Conservation (phyloP, 2,888 invertebrate genomes). For the Proisotoma minuta region DNA sequence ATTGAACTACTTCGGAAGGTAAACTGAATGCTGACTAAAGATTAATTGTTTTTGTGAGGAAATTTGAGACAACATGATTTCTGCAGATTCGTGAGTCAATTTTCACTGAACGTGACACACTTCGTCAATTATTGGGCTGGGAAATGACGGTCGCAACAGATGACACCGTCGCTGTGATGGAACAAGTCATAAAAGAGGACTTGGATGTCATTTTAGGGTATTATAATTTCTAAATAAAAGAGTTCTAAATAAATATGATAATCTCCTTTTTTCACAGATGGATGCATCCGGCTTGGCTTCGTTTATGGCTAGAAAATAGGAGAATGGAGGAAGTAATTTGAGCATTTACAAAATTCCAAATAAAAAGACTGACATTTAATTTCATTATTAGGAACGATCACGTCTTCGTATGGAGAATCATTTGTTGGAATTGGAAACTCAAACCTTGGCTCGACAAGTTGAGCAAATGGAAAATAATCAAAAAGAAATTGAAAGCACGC, state of each 20-base stretch:
- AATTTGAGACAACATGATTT: neutral
- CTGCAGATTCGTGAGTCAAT: conserved; percentile 38
- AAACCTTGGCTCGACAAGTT: conserved; percentile 36
- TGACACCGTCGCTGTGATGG: conserved; percentile 39
- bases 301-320: conserved; percentile 39
- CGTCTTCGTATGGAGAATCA: conserved; percentile 40
- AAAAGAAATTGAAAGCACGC: conserved; percentile 30
- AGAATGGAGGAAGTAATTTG: conserved; percentile 33
- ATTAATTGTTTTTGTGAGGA: neutral
- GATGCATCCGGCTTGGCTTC: conserved; percentile 44
- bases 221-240: too few species aligned
- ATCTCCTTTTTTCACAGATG: too few species aligned
- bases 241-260: neutral
- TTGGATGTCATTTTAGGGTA: conserved; percentile 39
- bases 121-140: conserved; percentile 38
- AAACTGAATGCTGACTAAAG: neutral
- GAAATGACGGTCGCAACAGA: conserved; percentile 42
- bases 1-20: conserved; percentile 30
- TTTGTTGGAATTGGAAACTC: conserved; percentile 39
- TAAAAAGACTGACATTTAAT: conserved; percentile 3
- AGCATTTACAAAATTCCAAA: neutral
- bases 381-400: conserved; percentile 35
- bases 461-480: conserved; percentile 34
- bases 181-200: conserved; percentile 38
- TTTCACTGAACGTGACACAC: conserved; percentile 37